Evolutionary conservation across 2,113 vertebrate genomes (phyloP).

Genomic region (Megaceryle torquata): DNA sequence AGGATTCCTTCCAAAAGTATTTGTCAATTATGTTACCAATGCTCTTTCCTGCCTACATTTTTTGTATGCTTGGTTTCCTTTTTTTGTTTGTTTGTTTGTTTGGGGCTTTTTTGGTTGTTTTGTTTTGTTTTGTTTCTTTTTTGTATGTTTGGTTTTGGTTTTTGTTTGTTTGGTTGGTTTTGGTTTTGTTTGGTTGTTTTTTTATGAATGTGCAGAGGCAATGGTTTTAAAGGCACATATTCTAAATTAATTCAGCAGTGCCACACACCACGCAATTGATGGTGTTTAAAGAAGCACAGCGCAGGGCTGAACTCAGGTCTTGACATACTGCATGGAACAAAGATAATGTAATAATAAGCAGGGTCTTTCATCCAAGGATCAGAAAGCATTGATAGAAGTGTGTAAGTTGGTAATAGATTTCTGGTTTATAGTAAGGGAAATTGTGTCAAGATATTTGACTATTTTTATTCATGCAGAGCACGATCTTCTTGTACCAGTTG

Average conservation of each 20-base stretch:
- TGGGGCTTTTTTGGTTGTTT: too few species aligned
- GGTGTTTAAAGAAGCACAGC: not conserved
- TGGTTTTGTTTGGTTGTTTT: not conserved
- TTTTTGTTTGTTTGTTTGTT: too few species aligned
- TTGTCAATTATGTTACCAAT: constrained; percentile 2
- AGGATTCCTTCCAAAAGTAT: constrained; percentile 7
- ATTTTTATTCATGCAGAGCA: not conserved
- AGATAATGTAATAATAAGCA: not conserved
- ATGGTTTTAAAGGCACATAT: not conserved
- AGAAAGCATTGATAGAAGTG: not conserved
- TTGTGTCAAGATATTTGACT: not conserved
- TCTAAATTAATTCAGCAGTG: not conserved
- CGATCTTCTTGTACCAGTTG: not conserved
- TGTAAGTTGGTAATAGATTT: not conserved
- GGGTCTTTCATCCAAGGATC: not conserved
- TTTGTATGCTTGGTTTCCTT: too few species aligned
- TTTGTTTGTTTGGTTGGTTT: too few species aligned
- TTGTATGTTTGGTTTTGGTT: too few species aligned
- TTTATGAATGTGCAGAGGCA: not conserved
- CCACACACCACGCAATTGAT: not conserved
- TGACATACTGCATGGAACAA: constrained; percentile 7
- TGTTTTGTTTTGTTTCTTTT: too few species aligned
- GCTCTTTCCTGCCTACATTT: not conserved
- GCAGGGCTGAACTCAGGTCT: not conserved
- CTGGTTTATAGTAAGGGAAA: constrained; percentile 1